Percentiles rank a stretch among this genome's conserved stretches.
Evolutionary conservation across 2,888 invertebrate species (phyloP).

Genomic region (Pterobdella sp.): DNA sequence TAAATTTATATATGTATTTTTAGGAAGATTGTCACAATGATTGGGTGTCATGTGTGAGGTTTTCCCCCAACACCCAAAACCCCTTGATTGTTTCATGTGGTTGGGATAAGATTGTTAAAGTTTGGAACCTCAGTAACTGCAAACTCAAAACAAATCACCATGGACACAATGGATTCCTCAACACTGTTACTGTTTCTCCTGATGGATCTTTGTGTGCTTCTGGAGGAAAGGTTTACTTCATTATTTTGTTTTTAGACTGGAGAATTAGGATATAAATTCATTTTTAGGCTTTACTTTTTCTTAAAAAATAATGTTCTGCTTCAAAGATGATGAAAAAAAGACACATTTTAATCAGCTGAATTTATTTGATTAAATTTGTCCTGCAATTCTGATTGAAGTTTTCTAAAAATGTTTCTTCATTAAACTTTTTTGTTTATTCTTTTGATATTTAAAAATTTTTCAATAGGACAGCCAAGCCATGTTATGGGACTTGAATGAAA

Average conservation of each 20-base stretch:
- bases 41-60: slow-evolving; percentile 97
- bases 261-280: background rate
- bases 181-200: slow-evolving; percentile 96
- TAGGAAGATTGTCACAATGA: slow-evolving; percentile 76
- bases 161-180: slow-evolving; percentile 92
- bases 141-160: slow-evolving; percentile 94
- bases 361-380: background rate
- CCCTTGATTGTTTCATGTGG: slow-evolving; percentile 97
- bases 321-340: slow-evolving; percentile 5
- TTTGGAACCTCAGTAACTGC: slow-evolving; percentile 98
- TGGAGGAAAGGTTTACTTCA: slow-evolving; percentile 71
- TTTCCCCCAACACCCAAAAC: slow-evolving; percentile 94
- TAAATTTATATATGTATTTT: slow-evolving; percentile 22
- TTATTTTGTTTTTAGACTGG: background rate
- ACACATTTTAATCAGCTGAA: slow-evolving; percentile 9
- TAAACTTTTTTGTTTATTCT: background rate
- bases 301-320: no score
- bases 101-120: slow-evolving; percentile 96
- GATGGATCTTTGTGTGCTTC: slow-evolving; percentile 99
- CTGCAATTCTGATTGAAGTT: background rate
- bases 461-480: slow-evolving; percentile 88
- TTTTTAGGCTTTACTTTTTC: background rate
- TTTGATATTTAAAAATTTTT: background rate
- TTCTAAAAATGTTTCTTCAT: background rate
- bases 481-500: slow-evolving; percentile 98